Conservation (phyloP, 1,140 invertebrate species). For the Drosophila pandora region DNA sequence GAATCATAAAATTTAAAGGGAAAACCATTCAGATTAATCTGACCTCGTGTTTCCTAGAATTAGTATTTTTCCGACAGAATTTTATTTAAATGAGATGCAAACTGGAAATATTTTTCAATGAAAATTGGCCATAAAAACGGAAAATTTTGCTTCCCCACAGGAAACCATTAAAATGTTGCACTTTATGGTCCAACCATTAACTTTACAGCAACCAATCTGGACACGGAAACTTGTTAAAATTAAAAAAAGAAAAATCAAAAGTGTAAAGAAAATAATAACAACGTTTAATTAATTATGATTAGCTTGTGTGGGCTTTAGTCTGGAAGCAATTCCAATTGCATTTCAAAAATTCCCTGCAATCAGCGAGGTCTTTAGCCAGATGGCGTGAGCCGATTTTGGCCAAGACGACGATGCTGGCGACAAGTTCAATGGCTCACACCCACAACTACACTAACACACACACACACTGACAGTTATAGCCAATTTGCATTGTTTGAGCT, state of each 20-base stretch:
- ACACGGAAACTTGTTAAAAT: conserved; percentile 48
- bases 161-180: conserved; percentile 26
- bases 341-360: conserved; percentile 39
- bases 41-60: conserved; percentile 3
- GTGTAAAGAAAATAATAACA: neutral
- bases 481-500: conserved; percentile 63
- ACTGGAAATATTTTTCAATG: neutral
- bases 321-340: conserved; percentile 7
- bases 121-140: neutral
- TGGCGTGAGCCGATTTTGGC: conserved; percentile 29
- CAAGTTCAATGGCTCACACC: conserved; percentile 72
- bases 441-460: neutral
- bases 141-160: conserved; percentile 8
- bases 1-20: neutral
- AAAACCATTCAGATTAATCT: neutral
- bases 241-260: no score
- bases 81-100: neutral
- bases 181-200: neutral
- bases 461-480: conserved; percentile 27
- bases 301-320: conserved; percentile 12
- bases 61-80: neutral
- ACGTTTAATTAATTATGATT: conserved; percentile 47
- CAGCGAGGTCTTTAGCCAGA: conserved; percentile 25
- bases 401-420: conserved; percentile 39
- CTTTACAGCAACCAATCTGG: conserved; percentile 35